These are phyloP conservation scores for Heteropelma amictum DNA, from an alignment of 2,888 invertebrate genomes.

Conservation along the genomic window DNA sequence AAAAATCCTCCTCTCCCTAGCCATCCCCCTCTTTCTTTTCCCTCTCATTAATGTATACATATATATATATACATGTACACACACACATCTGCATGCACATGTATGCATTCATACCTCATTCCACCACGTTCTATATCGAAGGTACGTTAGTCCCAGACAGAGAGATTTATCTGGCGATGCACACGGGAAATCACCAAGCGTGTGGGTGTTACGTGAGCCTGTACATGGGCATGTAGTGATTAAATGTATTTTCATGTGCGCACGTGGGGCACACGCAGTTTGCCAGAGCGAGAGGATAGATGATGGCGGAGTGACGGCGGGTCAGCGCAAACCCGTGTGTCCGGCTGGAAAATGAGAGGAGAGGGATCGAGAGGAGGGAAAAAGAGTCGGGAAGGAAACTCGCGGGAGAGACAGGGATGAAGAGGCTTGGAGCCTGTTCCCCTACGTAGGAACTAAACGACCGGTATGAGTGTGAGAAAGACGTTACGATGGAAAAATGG, in stretches of 20 bases:
- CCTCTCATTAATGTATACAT: conserved; percentile 10
- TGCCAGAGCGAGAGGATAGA: conserved; percentile 8
- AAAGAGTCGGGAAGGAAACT: background rate
- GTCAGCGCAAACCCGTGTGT: conserved; percentile 40
- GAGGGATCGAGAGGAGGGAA: conserved; percentile 5
- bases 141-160: conserved; percentile 69
- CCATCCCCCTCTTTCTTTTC: conserved; percentile 38
- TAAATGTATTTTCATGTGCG: conserved; percentile 18
- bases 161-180: conserved; percentile 75
- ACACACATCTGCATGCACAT: background rate
- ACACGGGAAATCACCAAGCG: conserved; percentile 70
- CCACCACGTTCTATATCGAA: conserved; percentile 56
- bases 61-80: background rate
- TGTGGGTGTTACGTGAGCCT: conserved; percentile 60
- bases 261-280: background rate
- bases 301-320: conserved; percentile 31
- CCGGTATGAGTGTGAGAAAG: conserved; percentile 35
- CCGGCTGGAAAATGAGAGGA: conserved; percentile 26
- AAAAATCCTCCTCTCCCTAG: conserved; percentile 43
- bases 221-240: conserved; percentile 48
- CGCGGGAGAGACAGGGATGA: conserved; percentile 29
- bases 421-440: conserved; percentile 36
- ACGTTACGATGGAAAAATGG: conserved; percentile 29
- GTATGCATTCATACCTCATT: conserved; percentile 22
- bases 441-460: conserved; percentile 26